Conservation (phyloP, 2,797 vertebrate species). For the Peromyscus aztecus region DNA sequence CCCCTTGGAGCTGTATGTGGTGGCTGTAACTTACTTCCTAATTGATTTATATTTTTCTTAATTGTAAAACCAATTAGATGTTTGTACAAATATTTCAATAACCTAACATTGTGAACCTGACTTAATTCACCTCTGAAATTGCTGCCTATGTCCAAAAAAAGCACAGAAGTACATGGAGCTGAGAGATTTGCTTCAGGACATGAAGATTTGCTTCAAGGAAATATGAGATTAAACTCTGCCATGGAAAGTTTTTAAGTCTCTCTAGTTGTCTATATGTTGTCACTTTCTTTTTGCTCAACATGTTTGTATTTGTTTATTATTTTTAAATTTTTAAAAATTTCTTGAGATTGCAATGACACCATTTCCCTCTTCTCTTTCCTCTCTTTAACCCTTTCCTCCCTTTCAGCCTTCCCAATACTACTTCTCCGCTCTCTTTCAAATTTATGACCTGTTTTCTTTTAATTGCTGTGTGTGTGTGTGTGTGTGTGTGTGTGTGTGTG, state of each 20-base stretch:
- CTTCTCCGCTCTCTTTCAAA: neutral
- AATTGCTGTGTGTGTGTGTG: neutral
- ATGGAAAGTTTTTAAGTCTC: neutral
- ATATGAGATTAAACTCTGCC: neutral
- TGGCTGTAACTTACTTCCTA: neutral
- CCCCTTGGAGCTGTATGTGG: neutral
- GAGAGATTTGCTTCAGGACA: neutral
- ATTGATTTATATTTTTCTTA: neutral
- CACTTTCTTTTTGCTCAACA: neutral
- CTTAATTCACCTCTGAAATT: slow-evolving; percentile 20
- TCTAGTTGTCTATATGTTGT: neutral
- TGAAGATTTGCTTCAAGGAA: neutral
- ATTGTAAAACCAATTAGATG: neutral
- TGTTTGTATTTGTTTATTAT: neutral
- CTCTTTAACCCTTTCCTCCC: neutral
- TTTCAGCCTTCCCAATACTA: neutral
- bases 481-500: no score
- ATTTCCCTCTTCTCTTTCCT: neutral
- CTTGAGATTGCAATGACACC: neutral
- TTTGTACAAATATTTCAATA: slow-evolving; percentile 40
- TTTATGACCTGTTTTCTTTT: neutral
- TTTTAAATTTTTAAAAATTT: neutral
- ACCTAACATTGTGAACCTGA: neutral
- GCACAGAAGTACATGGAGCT: neutral
- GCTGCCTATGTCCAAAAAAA: neutral